Conservation (phyloP, 2,113 vertebrate genomes). For the Machaerirhynchus nigripectus region DNA sequence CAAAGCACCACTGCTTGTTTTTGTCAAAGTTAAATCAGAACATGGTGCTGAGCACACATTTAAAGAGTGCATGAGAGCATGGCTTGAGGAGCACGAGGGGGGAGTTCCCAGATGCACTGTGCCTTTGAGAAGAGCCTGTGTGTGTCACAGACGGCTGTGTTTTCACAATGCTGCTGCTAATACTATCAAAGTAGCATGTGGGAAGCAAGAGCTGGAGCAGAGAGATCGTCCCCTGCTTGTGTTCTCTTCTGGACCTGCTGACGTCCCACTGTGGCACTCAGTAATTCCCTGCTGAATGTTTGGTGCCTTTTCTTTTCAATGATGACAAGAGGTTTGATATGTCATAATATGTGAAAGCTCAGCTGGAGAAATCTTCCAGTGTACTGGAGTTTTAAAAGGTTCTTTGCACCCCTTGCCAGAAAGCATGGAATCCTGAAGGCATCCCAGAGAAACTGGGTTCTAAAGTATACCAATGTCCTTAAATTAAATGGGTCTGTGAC, state of each 20-base stretch:
- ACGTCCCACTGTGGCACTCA: neutral
- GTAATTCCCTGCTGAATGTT: neutral
- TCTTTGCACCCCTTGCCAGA: neutral
- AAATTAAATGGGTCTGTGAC: neutral
- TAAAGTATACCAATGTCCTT: neutral
- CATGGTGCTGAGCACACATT: neutral
- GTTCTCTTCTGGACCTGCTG: neutral
- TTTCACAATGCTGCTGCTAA: conserved; percentile 38
- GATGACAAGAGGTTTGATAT: neutral
- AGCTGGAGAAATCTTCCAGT: neutral
- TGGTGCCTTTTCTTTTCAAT: neutral
- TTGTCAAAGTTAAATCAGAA: neutral
- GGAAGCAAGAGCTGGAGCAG: conserved; percentile 8
- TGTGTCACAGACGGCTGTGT: conserved; percentile 40
- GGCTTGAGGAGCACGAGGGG: neutral
- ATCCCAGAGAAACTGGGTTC: neutral
- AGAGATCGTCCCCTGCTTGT: neutral
- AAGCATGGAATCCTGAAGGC: neutral
- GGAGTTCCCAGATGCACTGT: neutral
- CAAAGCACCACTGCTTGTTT: neutral
- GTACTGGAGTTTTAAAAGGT: neutral
- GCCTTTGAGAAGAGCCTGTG: neutral
- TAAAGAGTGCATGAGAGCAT: neutral
- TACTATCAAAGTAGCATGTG: neutral
- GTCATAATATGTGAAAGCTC: neutral